Percentiles rank a stretch among this genome's conserved stretches.
Conservation (phyloP, 2,888 invertebrate species). For the Mycalesis mineus region DNA sequence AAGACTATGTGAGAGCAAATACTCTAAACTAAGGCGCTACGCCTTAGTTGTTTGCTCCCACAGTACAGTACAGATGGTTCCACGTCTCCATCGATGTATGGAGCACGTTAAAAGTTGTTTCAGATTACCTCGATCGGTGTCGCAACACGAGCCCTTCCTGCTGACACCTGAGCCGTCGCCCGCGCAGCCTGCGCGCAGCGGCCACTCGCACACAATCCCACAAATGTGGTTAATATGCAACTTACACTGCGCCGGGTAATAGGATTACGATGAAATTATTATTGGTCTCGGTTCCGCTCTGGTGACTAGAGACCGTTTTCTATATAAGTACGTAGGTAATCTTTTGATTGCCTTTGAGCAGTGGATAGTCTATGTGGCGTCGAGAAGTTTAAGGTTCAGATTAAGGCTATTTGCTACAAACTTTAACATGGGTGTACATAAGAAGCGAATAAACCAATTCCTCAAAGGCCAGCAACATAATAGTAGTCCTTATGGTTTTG, state of each 20-base stretch:
- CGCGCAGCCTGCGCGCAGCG: slow-evolving; percentile 30
- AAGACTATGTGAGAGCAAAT: too few species aligned
- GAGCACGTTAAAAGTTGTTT: slow-evolving; percentile 29
- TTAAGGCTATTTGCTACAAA: too few species aligned
- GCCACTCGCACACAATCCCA: slow-evolving; percentile 37
- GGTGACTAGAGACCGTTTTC: not conserved
- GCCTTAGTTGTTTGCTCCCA: not conserved
- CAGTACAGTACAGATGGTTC: slow-evolving; percentile 10
- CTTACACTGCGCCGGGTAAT: slow-evolving; percentile 18
- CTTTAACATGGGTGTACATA: too few species aligned
- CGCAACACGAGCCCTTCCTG: slow-evolving; percentile 41
- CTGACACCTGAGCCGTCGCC: slow-evolving; percentile 32
- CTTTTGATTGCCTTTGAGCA: too few species aligned
- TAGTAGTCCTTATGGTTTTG: too few species aligned
- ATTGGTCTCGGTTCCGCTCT: slow-evolving; percentile 8
- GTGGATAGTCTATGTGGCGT: too few species aligned
- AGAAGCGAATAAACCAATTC: too few species aligned
- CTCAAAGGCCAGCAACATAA: too few species aligned
- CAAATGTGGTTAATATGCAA: slow-evolving; percentile 36
- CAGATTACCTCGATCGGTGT: slow-evolving; percentile 34
- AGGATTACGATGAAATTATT: slow-evolving; percentile 21
- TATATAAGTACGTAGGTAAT: too few species aligned
- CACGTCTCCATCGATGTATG: slow-evolving; percentile 29
- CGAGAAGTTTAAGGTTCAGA: too few species aligned
- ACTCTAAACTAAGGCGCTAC: too few species aligned